These are phyloP conservation scores for Drosophila murphyi DNA, from an alignment of 1,140 invertebrate genomes.

Conservation along the genomic window DNA sequence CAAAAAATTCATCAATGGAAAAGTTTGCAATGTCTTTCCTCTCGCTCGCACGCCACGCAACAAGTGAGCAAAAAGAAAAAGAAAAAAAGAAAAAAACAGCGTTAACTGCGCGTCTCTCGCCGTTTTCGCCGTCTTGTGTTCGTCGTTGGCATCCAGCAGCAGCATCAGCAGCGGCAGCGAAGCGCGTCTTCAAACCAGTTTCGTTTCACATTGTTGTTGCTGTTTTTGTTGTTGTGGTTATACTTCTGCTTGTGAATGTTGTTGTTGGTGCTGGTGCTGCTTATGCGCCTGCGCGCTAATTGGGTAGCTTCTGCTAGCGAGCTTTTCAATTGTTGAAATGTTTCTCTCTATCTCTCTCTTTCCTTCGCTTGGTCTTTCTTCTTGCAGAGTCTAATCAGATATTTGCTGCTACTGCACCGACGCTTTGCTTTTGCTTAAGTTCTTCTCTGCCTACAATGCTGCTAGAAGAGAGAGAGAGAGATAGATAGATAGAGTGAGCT, in stretches of 20 bases:
- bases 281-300: slow-evolving; percentile 69
- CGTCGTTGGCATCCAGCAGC: slow-evolving; percentile 24
- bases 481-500: no score
- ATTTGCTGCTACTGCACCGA: not conserved
- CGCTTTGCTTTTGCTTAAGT: slow-evolving; percentile 37
- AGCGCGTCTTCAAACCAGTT: slow-evolving; percentile 76
- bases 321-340: slow-evolving; percentile 14
- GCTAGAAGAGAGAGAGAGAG: not conserved
- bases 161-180: slow-evolving; percentile 42
- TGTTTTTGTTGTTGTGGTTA: slow-evolving; percentile 10
- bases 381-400: slow-evolving; percentile 4
- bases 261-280: slow-evolving; percentile 39
- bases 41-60: slow-evolving; percentile 55
- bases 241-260: slow-evolving; percentile 13
- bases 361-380: not conserved
- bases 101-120: slow-evolving; percentile 19
- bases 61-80: slow-evolving; percentile 45
- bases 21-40: slow-evolving; percentile 71
- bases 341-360: not conserved
- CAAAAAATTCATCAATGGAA: slow-evolving; percentile 79
- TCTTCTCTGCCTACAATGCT: slow-evolving; percentile 20
- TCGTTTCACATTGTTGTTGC: slow-evolving; percentile 49
- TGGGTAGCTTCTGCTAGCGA: slow-evolving; percentile 52
- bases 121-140: slow-evolving; percentile 15
- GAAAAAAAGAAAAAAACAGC: slow-evolving; percentile 4